phyloP scores from a whole-genome alignment of 1,140 invertebrate species.

The Tribolium madens region DNA sequence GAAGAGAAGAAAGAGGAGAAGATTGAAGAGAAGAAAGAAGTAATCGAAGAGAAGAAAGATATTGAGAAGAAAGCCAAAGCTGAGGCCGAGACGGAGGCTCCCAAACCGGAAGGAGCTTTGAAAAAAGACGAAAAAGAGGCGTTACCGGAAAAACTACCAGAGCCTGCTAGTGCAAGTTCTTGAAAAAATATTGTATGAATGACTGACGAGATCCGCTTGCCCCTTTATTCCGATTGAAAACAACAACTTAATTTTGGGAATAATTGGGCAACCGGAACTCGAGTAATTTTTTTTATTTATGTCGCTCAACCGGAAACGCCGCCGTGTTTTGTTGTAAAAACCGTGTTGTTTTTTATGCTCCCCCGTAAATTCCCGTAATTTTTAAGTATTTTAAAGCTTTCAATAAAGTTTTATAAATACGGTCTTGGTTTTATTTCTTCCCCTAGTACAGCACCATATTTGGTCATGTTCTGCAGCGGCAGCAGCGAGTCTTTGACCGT shows the following conservation, averaged over 20 bases:
- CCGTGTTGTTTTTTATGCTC: constrained; percentile 44
- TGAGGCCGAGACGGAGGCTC: constrained; percentile 48
- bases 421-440: not conserved
- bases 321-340: constrained; percentile 50
- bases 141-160: constrained; percentile 54
- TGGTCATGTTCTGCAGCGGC: constrained; percentile 23
- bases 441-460: constrained; percentile 9
- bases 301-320: constrained; percentile 52
- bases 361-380: constrained; percentile 39
- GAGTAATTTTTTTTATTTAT: constrained; percentile 54
- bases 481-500: constrained; percentile 40
- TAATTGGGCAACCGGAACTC: constrained; percentile 59
- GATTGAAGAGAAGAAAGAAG: constrained; percentile 39
- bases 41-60: constrained; percentile 37
- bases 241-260: constrained; percentile 48
- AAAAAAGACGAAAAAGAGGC: constrained; percentile 55
- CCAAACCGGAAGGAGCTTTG: constrained; percentile 37
- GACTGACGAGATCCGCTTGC: constrained; percentile 56
- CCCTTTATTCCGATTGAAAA: constrained; percentile 55
- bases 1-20: constrained; percentile 7
- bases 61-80: constrained; percentile 59
- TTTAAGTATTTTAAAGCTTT: constrained; percentile 60
- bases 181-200: constrained; percentile 52
- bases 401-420: constrained; percentile 63
- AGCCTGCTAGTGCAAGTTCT: constrained; percentile 59